Evolutionary conservation across 2,797 vertebrate genomes (phyloP), one percentile per base, ranked within the genome.

Genomic region (Galagoides demidoff): DNA sequence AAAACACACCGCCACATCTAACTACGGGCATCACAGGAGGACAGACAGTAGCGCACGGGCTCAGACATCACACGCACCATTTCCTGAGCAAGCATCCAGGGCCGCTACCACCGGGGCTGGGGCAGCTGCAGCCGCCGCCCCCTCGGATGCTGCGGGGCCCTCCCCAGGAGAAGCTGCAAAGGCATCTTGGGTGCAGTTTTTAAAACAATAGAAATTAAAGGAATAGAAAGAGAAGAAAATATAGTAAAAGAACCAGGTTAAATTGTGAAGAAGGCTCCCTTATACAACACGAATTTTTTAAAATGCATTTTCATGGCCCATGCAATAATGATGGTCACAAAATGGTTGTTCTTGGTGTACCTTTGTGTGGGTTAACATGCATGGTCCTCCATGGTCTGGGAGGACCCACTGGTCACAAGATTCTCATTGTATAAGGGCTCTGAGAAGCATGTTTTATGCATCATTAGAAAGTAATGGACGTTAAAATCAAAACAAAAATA

Each of bases 141-240:
- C 99, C 98, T 99, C 99, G 97, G 99, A 98, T 97, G 99, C 98
- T 98, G 99, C 98, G 97, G 99, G 99, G 98, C 99, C 99, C 97
- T 99, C 99, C 98, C 99, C 99, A 97, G 99, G 99, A 98, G 99
- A 99, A 98, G 99, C 99, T 98, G 99, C 99, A 99, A 99, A 99
- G 97, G 99, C 99, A 98, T 99, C 99, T 99, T 99, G 98, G 98
- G 98, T 98, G 99, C 98, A 96, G 98, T 98, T 96, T 98, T 98
- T 97, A 98, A 96, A 95, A 96, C 66, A 98, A 98, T 52, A 98
- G 97, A 98, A 98, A 98, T 98, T 85, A 96, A 98, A 98, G 98
- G 95, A 95, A 98, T 95, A 98, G 98, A 97, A 98, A 98, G 98
- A 98, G 98, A 98, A 98, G 98, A 98, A 98, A 98, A 98, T 98